Percentiles rank a stretch among this genome's conserved stretches.
Evolutionary conservation across 2,113 vertebrate genomes (phyloP).

Genomic region (Prunella himalayana): DNA sequence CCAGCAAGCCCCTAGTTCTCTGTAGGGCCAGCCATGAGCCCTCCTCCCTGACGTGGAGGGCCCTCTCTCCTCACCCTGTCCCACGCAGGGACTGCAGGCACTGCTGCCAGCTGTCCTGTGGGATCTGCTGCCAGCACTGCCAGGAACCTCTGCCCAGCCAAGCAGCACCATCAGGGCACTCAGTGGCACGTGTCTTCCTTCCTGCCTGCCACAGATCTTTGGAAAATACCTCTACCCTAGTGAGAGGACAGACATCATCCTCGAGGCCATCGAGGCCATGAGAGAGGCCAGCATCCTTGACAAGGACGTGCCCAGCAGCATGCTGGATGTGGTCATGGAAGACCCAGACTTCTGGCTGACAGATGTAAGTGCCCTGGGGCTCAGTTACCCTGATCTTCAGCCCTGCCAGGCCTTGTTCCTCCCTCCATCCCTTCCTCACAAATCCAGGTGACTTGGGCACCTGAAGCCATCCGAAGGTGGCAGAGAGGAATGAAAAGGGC

Average conservation of each 20-base stretch:
- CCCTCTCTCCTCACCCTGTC: background rate
- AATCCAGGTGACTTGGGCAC: background rate
- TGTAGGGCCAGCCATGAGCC: background rate
- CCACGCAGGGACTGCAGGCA: background rate
- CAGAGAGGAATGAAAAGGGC: background rate
- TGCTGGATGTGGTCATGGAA: background rate
- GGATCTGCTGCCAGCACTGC: background rate
- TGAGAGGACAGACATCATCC: background rate
- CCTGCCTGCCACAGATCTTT: background rate
- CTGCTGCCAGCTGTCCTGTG: background rate
- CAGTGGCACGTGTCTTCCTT: background rate
- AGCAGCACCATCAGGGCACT: background rate
- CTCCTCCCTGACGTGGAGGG: background rate
- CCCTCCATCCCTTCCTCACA: background rate
- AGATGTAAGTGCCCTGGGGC: background rate
- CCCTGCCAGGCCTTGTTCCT: background rate
- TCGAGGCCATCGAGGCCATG: background rate
- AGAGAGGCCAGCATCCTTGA: background rate
- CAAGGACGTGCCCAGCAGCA: background rate
- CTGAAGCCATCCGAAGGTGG: fast-evolving
- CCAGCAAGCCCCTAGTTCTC: background rate
- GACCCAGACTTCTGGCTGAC: background rate
- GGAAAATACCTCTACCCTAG: background rate
- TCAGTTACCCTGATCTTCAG: background rate
- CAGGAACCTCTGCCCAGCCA: background rate